These are phyloP conservation scores for Dipodomys merriami DNA, from an alignment of 2,113 vertebrate genomes.

Conservation along the genomic window DNA sequence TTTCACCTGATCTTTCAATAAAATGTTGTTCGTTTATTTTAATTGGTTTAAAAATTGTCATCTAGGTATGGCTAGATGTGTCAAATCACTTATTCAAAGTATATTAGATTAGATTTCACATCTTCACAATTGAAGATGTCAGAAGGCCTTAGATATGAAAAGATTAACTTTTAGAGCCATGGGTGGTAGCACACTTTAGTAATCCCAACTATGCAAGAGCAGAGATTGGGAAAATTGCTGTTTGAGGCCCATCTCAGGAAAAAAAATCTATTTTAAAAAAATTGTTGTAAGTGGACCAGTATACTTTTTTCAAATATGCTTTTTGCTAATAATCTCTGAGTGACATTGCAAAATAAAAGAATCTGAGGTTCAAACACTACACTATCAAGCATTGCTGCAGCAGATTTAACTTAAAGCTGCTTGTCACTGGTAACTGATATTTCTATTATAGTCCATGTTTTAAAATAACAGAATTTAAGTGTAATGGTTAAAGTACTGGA, in stretches of 20 bases:
- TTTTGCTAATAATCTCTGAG: background rate
- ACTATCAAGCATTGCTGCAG: background rate
- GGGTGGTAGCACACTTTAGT: background rate
- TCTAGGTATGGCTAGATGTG: background rate
- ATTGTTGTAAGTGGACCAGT: background rate
- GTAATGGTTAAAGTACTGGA: background rate
- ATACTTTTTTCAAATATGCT: constrained; percentile 15
- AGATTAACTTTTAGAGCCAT: background rate
- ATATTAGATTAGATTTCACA: background rate
- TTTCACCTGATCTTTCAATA: background rate
- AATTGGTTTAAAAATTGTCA: background rate
- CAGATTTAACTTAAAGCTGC: background rate
- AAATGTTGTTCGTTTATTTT: background rate
- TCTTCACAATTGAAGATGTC: background rate
- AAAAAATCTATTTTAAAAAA: background rate
- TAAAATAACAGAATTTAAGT: background rate
- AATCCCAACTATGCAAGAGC: too few species aligned
- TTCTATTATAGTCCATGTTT: background rate
- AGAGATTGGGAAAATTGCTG: too few species aligned
- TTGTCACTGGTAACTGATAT: background rate
- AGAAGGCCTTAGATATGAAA: background rate
- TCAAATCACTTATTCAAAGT: background rate
- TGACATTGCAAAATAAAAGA: background rate
- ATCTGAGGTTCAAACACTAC: background rate
- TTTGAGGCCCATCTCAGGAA: too few species aligned